Base-by-base conservation (phyloP, 1,140 invertebrate genomes). In the Chrysopa pallens region DNA sequence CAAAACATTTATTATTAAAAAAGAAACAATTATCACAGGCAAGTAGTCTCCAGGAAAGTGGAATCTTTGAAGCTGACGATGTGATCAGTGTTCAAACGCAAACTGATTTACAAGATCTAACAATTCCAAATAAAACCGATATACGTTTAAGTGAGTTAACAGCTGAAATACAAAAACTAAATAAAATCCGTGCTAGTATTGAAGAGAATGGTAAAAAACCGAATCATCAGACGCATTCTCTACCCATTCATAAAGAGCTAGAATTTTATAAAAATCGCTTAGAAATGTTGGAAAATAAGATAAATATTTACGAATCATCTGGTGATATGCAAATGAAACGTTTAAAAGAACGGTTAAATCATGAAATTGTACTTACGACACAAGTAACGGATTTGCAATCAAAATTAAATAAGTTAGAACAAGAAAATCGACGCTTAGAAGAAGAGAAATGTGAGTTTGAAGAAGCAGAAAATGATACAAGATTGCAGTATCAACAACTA, bases 391-490 rank as follows among this genome's bases (percentile, higher is more conserved):
- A 70, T 38, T 54, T 76, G 29, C 62, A 65, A 51, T 59, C 64
- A 38, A 63, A 73, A 37, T 61, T 74, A 13, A 55, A 61, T 43
- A 58, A 63, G 46, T 61, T 76, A 40, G 58, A 67, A 48, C 63
- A 68, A 8, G 72, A 76, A 48, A 76, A 74, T 59, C 60, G 64
- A 17, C 56, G 62, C 47, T 52, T 76, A 47, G 73, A 75, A 51
- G 74, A 78, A 47, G 72, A 76, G 48, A 70, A 70, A 53, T 73
- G 73, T 53, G 74, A 77, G 59, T 60, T 77, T 33, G 74, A 78
- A 55, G 75, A 78, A 55, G 73, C 73, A 31, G 75, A 77, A 58
- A 78, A 78, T 59, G 74, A 78, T 49, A 74, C 72, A 13, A 65
- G 75, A 41, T 58, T 76, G 42, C 68, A 71, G 53, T 67, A 72